Evolutionary conservation across 1,140 invertebrate species (phyloP).

Genomic region (Danaus melanippus): DNA sequence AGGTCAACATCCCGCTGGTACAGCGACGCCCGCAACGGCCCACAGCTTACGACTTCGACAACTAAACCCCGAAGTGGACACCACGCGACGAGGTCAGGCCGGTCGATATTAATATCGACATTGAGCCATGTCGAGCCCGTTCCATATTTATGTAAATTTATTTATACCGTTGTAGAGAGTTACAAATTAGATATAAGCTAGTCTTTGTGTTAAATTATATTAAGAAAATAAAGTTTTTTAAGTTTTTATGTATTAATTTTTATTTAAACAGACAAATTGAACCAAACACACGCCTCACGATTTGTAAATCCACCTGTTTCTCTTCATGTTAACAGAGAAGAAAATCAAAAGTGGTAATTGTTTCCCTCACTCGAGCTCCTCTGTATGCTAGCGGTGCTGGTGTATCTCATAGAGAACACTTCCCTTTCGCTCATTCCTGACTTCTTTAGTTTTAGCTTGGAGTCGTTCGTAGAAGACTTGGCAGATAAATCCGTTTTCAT

Average conservation of each 20-base stretch:
- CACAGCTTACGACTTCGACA: conserved; percentile 54
- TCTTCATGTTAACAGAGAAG: no score
- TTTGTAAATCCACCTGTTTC: not conserved
- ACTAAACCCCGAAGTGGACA: conserved; percentile 23
- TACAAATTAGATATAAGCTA: conserved; percentile 70
- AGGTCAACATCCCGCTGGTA: conserved; percentile 87
- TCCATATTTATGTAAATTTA: conserved; percentile 31
- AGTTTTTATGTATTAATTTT: not conserved
- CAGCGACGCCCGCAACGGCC: conserved; percentile 74
- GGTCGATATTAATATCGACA: no score
- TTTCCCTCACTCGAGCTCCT: not conserved
- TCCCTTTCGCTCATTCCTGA: conserved; percentile 5
- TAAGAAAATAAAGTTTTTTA: conserved; percentile 28
- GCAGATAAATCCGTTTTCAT: no score
- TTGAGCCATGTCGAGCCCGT: no score
- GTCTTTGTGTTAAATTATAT: conserved; percentile 54
- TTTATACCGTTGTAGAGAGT: conserved; percentile 61
- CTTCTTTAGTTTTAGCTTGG: not conserved
- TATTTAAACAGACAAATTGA: no score
- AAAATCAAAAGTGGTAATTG: no score
- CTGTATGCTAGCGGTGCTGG: not conserved
- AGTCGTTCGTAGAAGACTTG: no score
- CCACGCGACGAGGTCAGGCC: no score
- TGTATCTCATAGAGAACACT: conserved; percentile 6
- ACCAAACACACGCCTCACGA: no score